Evolutionary conservation across 2,888 invertebrate genomes (phyloP), one percentile per base, ranked within the genome.

Genomic region (Rhagonycha fulva): DNA sequence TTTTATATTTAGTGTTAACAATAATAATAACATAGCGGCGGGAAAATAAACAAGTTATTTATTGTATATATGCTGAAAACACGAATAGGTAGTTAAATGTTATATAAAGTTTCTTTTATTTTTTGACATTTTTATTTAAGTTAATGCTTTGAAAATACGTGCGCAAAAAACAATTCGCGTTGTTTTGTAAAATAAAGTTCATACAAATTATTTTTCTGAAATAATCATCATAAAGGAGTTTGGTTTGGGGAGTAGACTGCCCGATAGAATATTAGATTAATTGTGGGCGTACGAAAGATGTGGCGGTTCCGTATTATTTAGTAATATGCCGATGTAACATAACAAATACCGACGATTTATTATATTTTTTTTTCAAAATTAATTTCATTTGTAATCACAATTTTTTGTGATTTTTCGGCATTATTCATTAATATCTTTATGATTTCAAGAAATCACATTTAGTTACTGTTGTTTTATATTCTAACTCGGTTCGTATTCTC

Each of bases 381-480:
- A 68, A 73, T 68, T 68, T 62, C 62, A 73, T 61, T 68, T n/a
- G 62, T 30, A 61, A 72, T 72, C 60, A 14, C 24, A 24, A 24
- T 68, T 68, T 73, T 73, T 68, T 68, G 68, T 73, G 19, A 19
- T 19, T 73, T 73, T 68, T 32, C 61, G 30, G 24, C 60, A 66
- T n/a, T 62, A 23, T 66, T 70, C 71, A 75, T 75, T 75, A 75
- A 71, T 75, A 71, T 71, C 67, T 9, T 26, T 61, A 68, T 68
- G 67, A 71, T 71, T 75, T 71, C 70, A 63, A 47, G 63, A 32
- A 28, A 26, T 60, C 47, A 60, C 74, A 70, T 66, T 75, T 71
- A 75, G 67, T 76, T 76, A 75, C 30, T 73, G 67, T 73, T 70
- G 70, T 72, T 76, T 73, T 71, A 71, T 74, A 71, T 71, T 76